Evolutionary conservation across 2,113 vertebrate species (phyloP), one percentile per base, ranked within the genome.

Genomic region (Anoplopoma fimbria): DNA sequence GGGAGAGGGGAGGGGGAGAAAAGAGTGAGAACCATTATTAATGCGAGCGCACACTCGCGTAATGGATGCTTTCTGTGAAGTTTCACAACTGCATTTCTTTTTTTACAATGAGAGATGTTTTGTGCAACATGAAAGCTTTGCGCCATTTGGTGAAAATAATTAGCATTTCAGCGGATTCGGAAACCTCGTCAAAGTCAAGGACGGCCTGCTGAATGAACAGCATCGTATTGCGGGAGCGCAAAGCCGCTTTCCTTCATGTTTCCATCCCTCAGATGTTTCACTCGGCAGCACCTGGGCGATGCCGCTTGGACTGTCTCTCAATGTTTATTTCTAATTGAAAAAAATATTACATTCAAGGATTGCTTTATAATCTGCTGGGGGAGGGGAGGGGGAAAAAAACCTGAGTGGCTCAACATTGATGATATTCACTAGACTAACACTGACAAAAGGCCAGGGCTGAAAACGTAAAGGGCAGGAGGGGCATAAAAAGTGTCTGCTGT

Each of bases 401-500:
- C 33, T 23, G 70, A 91, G 79, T 83, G 83, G 82, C 67, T 80
- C 78, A 84, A 86, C 87, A 76, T 38, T 23, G 40, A 77, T 87
- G 90, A 88, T 89, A 88, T 89, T 90, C 88, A 81, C 72, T 65
- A 63, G 87, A 79, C 84, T 84, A 90, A 75, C 84, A 33, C 73
- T 61, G 80, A 87, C 85, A 86, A 92, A 93, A 91, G 90, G 89
- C 87, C 88, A 84, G 58, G 47, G 75, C 91, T 90, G 88, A 76
- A 86, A 87, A 90, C 53, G 88, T 83, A 94, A 94, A 94, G 93
- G 92, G 89, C 92, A 94, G 79, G 51, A 80, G 86, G 84, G 89
- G 90, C 88, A 93, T 94, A 93, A 94, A 93, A 91, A 91, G 88
- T 90, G 89, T 91, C 93, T 94, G 87, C 77, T 33, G 79, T 42